Conservation (phyloP, 1,140 invertebrate genomes). For the Papilio helenus region DNA sequence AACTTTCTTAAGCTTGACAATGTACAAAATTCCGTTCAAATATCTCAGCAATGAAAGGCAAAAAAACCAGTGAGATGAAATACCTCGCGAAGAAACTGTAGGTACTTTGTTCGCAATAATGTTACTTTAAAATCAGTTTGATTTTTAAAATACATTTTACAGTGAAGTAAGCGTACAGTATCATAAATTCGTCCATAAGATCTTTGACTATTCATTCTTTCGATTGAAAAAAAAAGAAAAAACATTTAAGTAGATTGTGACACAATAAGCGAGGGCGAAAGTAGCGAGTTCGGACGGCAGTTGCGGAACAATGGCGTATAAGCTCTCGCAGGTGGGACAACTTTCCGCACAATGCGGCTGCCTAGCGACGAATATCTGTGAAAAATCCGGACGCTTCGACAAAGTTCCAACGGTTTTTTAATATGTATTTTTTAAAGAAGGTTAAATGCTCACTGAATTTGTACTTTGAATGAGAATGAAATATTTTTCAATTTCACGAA, state of each 20-base stretch:
- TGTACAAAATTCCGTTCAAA: not conserved
- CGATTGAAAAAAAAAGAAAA: constrained; percentile 52
- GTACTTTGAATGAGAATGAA: not conserved
- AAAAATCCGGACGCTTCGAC: constrained; percentile 43
- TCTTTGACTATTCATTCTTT: constrained; percentile 44
- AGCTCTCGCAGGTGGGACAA: constrained; percentile 66
- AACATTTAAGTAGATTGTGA: constrained; percentile 55
- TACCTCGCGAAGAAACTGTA: not conserved
- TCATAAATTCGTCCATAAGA: constrained; percentile 38
- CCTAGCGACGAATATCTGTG: constrained; percentile 48
- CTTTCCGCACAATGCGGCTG: constrained; percentile 56
- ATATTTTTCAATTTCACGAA: not conserved
- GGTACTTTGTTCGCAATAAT: not conserved
- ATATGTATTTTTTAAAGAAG: constrained; percentile 36
- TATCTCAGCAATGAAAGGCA: not conserved
- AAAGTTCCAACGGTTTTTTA: constrained; percentile 43
- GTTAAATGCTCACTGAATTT: constrained; percentile 39
- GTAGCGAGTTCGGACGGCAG: constrained; percentile 47
- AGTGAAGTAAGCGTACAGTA: constrained; percentile 37
- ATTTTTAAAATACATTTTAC: not conserved
- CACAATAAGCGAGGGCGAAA: constrained; percentile 59
- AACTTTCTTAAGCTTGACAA: not conserved
- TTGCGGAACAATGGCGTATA: constrained; percentile 61
- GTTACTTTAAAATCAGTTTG: not conserved
- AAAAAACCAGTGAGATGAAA: not conserved